These are phyloP conservation scores for Enhydra lutris DNA, from an alignment of 2,113 vertebrate genomes.

Conservation along the genomic window DNA sequence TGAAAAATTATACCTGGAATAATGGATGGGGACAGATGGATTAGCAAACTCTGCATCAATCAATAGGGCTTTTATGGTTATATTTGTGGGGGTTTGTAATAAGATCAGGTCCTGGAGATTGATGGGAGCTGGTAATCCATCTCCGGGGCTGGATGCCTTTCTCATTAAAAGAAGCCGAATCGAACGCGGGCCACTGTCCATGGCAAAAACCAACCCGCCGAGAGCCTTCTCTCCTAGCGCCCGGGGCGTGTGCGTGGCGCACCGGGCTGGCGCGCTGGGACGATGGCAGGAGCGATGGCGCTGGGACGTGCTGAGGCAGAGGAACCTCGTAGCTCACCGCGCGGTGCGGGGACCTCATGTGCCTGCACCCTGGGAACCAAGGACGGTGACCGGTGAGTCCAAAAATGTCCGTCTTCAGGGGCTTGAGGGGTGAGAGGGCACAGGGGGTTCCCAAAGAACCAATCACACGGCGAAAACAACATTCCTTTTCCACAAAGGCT, in stretches of 20 bases:
- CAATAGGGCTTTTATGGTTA: constrained; percentile 60
- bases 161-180: not conserved
- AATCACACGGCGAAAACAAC: not conserved
- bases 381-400: accelerated
- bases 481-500: not conserved
- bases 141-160: constrained; percentile 5
- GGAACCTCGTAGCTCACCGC: not conserved
- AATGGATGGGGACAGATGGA: constrained; percentile 70
- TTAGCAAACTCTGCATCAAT: constrained; percentile 56
- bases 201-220: not conserved
- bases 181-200: not conserved
- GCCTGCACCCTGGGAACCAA: accelerated
- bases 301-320: not conserved
- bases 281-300: not conserved
- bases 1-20: constrained; percentile 63
- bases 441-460: too few species aligned
- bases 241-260: accelerated
- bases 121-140: constrained; percentile 47
- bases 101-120: constrained; percentile 53
- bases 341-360: accelerated
- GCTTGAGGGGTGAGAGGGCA: not conserved
- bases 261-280: too few species aligned
- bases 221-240: not conserved
- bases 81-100: constrained; percentile 58
- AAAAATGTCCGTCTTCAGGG: not conserved